These are phyloP conservation scores for Brachyalestes nurse DNA, from an alignment of 2,797 vertebrate genomes.

Conservation along the genomic window DNA sequence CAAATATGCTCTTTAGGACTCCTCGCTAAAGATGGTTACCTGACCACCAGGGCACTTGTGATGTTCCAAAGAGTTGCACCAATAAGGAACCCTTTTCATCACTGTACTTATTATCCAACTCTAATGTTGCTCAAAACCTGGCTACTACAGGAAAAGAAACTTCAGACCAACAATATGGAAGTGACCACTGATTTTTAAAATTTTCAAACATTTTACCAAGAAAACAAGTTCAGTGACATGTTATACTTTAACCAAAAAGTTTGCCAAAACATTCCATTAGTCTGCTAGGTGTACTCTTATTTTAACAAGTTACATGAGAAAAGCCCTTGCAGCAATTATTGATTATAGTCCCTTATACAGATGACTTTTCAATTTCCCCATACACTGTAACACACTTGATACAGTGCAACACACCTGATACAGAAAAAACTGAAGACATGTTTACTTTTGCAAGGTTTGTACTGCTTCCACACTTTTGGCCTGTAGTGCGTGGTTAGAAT, in stretches of 20 bases:
- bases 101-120: not conserved
- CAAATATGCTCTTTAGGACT: no score
- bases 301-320: no score
- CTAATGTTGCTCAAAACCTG: not conserved
- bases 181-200: not conserved
- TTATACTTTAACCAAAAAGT: not conserved
- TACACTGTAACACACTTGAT: no score
- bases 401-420: no score
- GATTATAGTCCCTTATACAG: no score
- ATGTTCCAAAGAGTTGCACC: not conserved
- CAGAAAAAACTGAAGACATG: no score
- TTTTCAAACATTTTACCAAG: not conserved
- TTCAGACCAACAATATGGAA: not conserved
- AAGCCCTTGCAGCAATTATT: no score
- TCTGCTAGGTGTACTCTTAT: no score
- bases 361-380: no score
- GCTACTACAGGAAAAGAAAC: not conserved
- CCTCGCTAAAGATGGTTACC: no score
- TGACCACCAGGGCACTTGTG: no score
- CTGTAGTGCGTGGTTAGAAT: not conserved
- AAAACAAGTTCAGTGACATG: not conserved
- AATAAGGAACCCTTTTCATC: not conserved
- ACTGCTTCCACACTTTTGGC: not conserved
- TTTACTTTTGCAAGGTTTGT: not conserved
- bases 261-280: not conserved